Conservation (phyloP, 2,113 vertebrate species). For the Ammospiza nelsoni region DNA sequence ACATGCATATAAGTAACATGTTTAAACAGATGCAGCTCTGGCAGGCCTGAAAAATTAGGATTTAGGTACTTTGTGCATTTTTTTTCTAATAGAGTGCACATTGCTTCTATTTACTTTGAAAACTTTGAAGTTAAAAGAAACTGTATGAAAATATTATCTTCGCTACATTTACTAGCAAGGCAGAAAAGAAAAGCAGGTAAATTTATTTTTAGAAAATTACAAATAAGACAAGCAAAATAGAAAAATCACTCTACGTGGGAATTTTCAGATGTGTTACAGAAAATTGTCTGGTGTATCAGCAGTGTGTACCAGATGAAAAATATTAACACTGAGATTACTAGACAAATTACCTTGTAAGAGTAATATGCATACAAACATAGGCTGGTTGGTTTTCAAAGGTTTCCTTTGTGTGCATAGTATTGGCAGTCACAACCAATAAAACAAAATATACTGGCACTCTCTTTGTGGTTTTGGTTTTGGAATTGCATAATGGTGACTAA, state of each 20-base stretch:
- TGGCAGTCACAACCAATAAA: conserved; percentile 67
- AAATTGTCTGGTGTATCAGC: background rate
- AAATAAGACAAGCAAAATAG: background rate
- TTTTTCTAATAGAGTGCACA: conserved; percentile 33
- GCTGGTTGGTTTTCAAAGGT: conserved; percentile 60
- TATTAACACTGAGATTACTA: conserved; percentile 36
- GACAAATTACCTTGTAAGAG: conserved; percentile 47
- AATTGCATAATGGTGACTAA: conserved; percentile 57
- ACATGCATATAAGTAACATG: conserved; percentile 26
- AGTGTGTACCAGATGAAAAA: conserved; percentile 17
- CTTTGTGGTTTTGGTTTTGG: conserved; percentile 58
- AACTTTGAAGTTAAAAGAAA: background rate
- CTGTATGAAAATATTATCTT: background rate
- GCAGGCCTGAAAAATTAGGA: conserved; percentile 40
- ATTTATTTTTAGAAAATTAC: background rate
- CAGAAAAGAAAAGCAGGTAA: background rate
- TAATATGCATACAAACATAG: background rate
- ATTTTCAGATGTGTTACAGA: background rate
- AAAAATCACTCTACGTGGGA: background rate
- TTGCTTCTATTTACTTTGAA: conserved; percentile 20
- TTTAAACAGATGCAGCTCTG: conserved; percentile 65
- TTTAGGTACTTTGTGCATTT: conserved; percentile 32
- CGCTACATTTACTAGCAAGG: background rate
- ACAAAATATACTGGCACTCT: conserved; percentile 54
- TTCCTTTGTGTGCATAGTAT: conserved; percentile 52